Percentiles rank a stretch among this genome's conserved stretches.
Conservation (phyloP, 2,888 invertebrate species). For the Drosophila heteroneura region DNA sequence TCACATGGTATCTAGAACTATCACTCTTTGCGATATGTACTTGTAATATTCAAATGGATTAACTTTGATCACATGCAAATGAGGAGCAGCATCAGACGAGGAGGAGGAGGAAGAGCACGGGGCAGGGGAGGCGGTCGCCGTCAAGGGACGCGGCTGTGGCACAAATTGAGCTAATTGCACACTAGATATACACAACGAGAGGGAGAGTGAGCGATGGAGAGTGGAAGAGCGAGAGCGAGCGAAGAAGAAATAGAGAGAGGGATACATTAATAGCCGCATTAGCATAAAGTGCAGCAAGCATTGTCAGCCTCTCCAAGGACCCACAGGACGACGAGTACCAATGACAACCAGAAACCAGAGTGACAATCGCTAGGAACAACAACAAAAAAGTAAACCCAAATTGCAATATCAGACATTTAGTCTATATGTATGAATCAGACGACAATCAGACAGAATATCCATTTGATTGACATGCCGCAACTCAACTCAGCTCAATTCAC, state of each 20-base stretch:
- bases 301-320: slow-evolving; percentile 51
- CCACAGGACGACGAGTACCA: slow-evolving; percentile 1
- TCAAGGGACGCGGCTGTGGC: slow-evolving; percentile 49
- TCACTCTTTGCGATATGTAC: slow-evolving; percentile 26
- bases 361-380: slow-evolving; percentile 41
- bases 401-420: slow-evolving; percentile 52
- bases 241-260: neutral
- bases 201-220: neutral
- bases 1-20: slow-evolving; percentile 27
- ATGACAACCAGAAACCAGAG: slow-evolving; percentile 4
- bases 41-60: slow-evolving; percentile 72
- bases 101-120: neutral
- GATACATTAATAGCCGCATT: slow-evolving; percentile 71
- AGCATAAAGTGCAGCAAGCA: slow-evolving; percentile 67
- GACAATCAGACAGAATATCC: slow-evolving; percentile 51
- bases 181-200: slow-evolving; percentile 56
- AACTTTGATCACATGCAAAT: slow-evolving; percentile 74
- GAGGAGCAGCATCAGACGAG: slow-evolving; percentile 25
- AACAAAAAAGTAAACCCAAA: slow-evolving; percentile 16
- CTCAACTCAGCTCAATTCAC: slow-evolving; percentile 26
- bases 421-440: slow-evolving; percentile 16
- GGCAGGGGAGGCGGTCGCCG: slow-evolving; percentile 3
- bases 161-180: slow-evolving; percentile 81
- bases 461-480: slow-evolving; percentile 68
- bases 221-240: neutral